phyloP scores from a whole-genome alignment of 2,797 vertebrate species.

The Ptychadena robeensis region DNA sequence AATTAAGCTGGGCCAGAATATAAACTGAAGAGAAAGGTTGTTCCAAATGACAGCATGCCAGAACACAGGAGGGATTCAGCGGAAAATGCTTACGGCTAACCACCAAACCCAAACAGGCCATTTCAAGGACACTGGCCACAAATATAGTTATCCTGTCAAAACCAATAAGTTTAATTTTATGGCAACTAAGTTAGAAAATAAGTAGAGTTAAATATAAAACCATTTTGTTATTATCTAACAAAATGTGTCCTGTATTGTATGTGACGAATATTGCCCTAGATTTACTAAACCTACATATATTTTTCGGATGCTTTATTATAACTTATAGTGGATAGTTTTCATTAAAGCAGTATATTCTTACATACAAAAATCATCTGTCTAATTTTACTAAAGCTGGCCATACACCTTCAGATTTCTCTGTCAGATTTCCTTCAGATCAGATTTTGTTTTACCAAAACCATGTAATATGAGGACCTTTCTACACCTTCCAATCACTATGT shows the following conservation, averaged over 20 bases:
- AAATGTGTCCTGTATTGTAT: neutral
- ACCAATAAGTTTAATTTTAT: constrained; percentile 24
- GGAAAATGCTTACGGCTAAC: constrained; percentile 44
- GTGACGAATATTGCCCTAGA: neutral
- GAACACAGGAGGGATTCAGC: constrained; percentile 22
- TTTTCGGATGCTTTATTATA: neutral
- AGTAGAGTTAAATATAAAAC: neutral
- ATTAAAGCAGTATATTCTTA: too few species aligned
- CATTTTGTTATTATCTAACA: neutral
- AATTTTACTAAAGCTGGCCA: too few species aligned
- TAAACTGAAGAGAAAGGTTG: constrained; percentile 34
- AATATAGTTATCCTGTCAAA: constrained; percentile 40
- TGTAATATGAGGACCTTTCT: too few species aligned
- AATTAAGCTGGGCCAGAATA: neutral
- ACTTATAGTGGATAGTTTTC: neutral
- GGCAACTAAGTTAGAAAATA: neutral
- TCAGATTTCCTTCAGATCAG: too few species aligned
- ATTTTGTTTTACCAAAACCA: too few species aligned
- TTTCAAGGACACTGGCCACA: constrained; percentile 42
- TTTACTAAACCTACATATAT: neutral
- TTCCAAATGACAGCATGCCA: constrained; percentile 29
- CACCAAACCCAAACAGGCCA: constrained; percentile 42
- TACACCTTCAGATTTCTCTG: too few species aligned
- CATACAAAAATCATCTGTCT: too few species aligned
- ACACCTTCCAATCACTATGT: too few species aligned